Conservation (phyloP, 1,140 invertebrate species). For the Cydia fagiglandana region DNA sequence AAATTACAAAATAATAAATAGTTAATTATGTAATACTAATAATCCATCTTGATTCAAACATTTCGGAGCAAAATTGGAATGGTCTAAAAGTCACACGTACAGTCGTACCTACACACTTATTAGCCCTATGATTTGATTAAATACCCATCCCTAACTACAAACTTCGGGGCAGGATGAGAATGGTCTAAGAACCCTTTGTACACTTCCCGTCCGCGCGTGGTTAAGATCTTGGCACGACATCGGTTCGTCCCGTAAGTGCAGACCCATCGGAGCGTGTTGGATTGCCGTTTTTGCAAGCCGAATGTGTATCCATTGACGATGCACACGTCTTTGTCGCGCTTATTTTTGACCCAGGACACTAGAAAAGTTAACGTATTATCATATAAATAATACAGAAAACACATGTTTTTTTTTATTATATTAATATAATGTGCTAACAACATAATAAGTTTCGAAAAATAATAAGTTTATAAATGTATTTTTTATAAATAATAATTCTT, state of each 20-base stretch:
- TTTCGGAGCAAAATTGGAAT: not conserved
- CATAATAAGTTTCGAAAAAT: no score
- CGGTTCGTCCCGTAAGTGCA: not conserved
- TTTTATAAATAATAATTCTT: no score
- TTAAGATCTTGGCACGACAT: not conserved
- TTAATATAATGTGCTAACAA: no score
- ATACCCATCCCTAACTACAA: not conserved
- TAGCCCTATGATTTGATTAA: not conserved
- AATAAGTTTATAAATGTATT: no score
- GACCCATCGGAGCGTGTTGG: not conserved
- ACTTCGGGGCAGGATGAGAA: not conserved
- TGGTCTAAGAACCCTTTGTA: not conserved
- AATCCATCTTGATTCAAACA: not conserved
- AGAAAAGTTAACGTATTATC: not conserved
- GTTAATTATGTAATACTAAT: no score
- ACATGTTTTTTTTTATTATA: not conserved
- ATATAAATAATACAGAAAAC: no score
- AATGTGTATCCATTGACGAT: conserved; percentile 6
- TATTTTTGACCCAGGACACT: not conserved
- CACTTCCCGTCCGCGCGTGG: not conserved
- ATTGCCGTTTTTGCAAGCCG: not conserved
- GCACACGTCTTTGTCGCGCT: not conserved
- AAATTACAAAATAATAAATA: no score
- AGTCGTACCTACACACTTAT: no score
- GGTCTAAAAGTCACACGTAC: not conserved